A percentile compares a stretch with the other conserved stretches of the same genome.
phyloP scores from a whole-genome alignment of 2,797 vertebrate genomes.

The Perodicticus potto region DNA sequence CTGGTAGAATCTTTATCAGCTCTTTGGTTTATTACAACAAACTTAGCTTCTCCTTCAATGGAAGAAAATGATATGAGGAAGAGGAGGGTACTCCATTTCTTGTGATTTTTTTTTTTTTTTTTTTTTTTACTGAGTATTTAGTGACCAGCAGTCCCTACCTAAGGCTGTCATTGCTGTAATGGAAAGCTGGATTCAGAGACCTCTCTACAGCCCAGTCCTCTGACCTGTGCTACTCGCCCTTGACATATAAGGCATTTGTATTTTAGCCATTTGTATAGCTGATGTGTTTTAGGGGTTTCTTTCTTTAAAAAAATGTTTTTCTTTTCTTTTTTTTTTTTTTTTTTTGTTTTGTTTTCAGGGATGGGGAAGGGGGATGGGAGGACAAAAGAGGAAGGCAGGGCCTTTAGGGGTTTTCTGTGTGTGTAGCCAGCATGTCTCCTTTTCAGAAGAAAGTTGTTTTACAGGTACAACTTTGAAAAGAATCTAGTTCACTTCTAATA shows the following conservation, averaged over 20 bases:
- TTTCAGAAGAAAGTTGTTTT: conserved; percentile 48
- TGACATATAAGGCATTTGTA: not conserved
- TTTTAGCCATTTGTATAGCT: not conserved
- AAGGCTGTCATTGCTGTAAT: not conserved
- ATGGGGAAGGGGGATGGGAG: not conserved
- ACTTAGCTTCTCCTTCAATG: not conserved
- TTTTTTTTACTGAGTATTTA: not conserved
- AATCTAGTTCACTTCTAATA: conserved; percentile 76
- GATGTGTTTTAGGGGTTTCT: not conserved
- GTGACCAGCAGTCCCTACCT: not conserved
- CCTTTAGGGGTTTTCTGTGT: not conserved
- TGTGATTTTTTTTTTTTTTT: not conserved
- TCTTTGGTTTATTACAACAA: conserved; percentile 30
- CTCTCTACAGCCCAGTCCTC: not conserved
- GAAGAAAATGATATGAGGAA: not conserved
- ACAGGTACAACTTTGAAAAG: conserved; percentile 72
- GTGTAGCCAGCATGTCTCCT: not conserved
- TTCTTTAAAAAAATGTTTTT: not conserved
- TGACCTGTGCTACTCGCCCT: no score
- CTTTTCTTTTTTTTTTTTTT: not conserved
- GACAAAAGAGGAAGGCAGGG: not conserved
- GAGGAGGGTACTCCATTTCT: not conserved
- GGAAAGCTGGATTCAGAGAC: not conserved
- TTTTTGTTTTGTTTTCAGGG: not conserved
- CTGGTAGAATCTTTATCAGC: not conserved